Conservation (phyloP, 2,797 vertebrate genomes). For the Salarias fasciatus region DNA sequence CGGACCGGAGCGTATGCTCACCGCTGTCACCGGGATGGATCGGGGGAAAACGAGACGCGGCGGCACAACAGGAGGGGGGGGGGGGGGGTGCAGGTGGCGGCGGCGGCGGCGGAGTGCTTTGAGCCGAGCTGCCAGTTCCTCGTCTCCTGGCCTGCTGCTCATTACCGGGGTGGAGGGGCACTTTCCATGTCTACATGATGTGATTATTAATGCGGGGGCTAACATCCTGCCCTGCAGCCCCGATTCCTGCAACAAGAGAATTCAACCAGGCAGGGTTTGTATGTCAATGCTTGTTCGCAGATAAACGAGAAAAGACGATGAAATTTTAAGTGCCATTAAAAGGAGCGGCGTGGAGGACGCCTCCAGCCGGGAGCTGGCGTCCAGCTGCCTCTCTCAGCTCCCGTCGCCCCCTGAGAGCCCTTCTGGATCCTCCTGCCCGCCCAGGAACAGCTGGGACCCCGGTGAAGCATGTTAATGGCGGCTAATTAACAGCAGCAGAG, state of each 20-base stretch:
- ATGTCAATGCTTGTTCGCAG: neutral
- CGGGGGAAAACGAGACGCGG: slow-evolving; percentile 65
- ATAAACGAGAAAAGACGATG: neutral
- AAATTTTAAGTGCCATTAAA: neutral
- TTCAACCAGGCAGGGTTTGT: too few relatives aligned
- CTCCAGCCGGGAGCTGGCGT: slow-evolving; percentile 12
- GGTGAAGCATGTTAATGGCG: slow-evolving; percentile 44
- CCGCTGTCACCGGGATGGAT: slow-evolving; percentile 66
- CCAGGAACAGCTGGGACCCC: slow-evolving; percentile 47
- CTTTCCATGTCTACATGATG: slow-evolving; percentile 47
- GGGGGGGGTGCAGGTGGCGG: slow-evolving; percentile 1
- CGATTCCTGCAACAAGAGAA: too few relatives aligned
- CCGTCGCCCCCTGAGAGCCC: too few relatives aligned
- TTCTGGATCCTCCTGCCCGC: slow-evolving; percentile 36
- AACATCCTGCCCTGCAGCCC: slow-evolving; percentile 8
- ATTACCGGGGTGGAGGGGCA: slow-evolving; percentile 55
- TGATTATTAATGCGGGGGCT: slow-evolving; percentile 56
- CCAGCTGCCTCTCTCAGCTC: slow-evolving; percentile 33
- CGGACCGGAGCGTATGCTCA: slow-evolving; percentile 49
- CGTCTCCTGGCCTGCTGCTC: slow-evolving; percentile 27
- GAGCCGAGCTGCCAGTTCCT: slow-evolving; percentile 42
- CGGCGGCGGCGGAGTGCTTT: slow-evolving; percentile 10
- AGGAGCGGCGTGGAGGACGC: too few relatives aligned
- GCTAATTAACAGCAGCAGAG: slow-evolving; percentile 66
- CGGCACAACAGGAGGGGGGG: slow-evolving; percentile 28